These are phyloP conservation scores for Busseola fusca DNA, from an alignment of 2,888 invertebrate species.

Conservation along the genomic window DNA sequence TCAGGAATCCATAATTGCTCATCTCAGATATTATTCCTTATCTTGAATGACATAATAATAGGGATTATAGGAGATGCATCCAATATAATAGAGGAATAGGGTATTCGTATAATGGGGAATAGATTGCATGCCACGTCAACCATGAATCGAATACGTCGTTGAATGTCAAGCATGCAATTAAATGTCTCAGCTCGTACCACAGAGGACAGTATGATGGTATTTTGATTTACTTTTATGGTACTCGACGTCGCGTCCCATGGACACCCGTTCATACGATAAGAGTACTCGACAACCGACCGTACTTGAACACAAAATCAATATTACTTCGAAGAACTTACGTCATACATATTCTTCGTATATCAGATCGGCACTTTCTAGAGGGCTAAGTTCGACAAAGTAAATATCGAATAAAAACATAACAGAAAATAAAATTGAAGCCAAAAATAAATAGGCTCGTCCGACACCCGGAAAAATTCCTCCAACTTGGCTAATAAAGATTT, in stretches of 20 bases:
- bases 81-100: slow-evolving; percentile 30
- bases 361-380: slow-evolving; percentile 18
- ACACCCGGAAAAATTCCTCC: slow-evolving; percentile 71
- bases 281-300: slow-evolving; percentile 51
- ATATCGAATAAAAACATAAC: slow-evolving; percentile 48
- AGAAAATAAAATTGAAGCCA: slow-evolving; percentile 48
- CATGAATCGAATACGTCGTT: slow-evolving; percentile 36
- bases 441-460: slow-evolving; percentile 59
- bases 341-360: slow-evolving; percentile 44
- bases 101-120: slow-evolving; percentile 33
- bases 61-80: slow-evolving; percentile 23
- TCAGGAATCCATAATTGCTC: slow-evolving; percentile 21
- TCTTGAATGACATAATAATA: slow-evolving; percentile 33
- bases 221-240: slow-evolving; percentile 46
- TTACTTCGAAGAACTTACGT: slow-evolving; percentile 40
- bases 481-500: slow-evolving; percentile 85
- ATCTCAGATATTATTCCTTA: slow-evolving; percentile 13
- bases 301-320: slow-evolving; percentile 59
- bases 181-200: slow-evolving; percentile 33
- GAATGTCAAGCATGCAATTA: slow-evolving; percentile 49
- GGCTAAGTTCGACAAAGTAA: slow-evolving; percentile 41
- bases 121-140: slow-evolving; percentile 40
- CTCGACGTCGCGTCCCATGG: slow-evolving; percentile 44
- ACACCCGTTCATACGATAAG: slow-evolving; percentile 52
- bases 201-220: slow-evolving; percentile 42